phyloP scores from a whole-genome alignment of 2,113 vertebrate genomes.

The Theristicus caerulescens region DNA sequence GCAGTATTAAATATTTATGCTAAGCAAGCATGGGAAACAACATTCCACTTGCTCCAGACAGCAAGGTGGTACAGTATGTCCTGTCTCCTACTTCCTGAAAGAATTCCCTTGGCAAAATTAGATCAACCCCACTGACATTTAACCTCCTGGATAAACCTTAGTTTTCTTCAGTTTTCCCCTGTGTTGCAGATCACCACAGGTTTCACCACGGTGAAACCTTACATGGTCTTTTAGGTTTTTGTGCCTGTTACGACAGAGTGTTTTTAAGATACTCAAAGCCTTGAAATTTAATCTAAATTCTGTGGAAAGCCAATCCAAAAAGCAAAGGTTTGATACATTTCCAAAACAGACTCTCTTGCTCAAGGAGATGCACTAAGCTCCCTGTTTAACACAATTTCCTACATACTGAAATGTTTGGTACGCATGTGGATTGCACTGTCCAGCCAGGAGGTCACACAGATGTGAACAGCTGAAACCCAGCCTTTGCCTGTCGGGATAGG shows the following conservation, averaged over 20 bases:
- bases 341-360: neutral
- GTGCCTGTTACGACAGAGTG: rapidly evolving
- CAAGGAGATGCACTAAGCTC: neutral
- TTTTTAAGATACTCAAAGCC: neutral
- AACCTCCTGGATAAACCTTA: neutral
- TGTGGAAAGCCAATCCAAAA: neutral
- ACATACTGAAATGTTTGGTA: neutral
- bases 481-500: neutral
- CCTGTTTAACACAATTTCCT: neutral
- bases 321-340: neutral
- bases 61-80: neutral
- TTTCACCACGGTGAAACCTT: neutral
- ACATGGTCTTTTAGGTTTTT: neutral
- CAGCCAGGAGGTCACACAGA: neutral
- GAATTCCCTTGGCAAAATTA: neutral
- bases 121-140: neutral
- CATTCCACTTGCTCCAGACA: neutral
- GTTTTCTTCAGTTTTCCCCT: neutral
- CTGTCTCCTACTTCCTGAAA: neutral
- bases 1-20: neutral
- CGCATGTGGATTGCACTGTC: neutral
- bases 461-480: neutral
- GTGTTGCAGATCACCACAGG: neutral
- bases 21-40: neutral
- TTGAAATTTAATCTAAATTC: neutral